Base-by-base conservation (phyloP, 2,888 invertebrate species). In the Tetranychus piercei region DNA sequence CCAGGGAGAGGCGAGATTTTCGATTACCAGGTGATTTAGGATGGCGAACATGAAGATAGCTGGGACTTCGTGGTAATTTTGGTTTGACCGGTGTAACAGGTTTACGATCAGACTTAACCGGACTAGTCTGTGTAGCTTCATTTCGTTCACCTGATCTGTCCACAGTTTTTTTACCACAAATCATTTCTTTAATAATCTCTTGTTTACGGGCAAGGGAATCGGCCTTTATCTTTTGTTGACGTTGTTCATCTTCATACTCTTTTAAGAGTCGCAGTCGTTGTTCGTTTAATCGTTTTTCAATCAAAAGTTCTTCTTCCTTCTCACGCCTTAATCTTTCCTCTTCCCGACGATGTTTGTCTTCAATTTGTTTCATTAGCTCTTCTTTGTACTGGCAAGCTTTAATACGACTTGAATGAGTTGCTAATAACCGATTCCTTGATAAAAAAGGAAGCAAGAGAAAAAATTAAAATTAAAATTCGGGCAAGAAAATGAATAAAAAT, bases 241-340 rank as follows among this genome's bases (percentile, higher is more conserved):
- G 72, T 34, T 73, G 75, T 34, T 76, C 76, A 11, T 72, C 75
- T 34, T 76, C 55, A 34, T 66, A 76, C n/a, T 76, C 75, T 9
- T 20, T 18, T 7, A 76, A 67, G 67, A 76, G 22, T 72, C 45
- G 44, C 6, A 69, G 5, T 66, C 75, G 43, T 66, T 76, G 74
- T 23, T 65, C 45, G 6, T 71, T 43, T 8, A 76, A 65, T 73
- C 65, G 73, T 9, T 67, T 75, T 43, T 76, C 75, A 15, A 76
- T n/a, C n/a, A 69, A 64, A 64, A 23, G 23, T 5, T 76, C 76
- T 64, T 73, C 73, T 15, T 18, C 18, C 34, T 44, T 34, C 18
- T 67, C 44, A 1, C 44, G 65, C 65, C 71, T 23, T 43, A 20
- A 71, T 43, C 73, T 71, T 20, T 18, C 9, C 18, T 71, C 70